These are phyloP conservation scores for Drosophila cracens DNA, from an alignment of 2,888 invertebrate species.

Conservation along the genomic window DNA sequence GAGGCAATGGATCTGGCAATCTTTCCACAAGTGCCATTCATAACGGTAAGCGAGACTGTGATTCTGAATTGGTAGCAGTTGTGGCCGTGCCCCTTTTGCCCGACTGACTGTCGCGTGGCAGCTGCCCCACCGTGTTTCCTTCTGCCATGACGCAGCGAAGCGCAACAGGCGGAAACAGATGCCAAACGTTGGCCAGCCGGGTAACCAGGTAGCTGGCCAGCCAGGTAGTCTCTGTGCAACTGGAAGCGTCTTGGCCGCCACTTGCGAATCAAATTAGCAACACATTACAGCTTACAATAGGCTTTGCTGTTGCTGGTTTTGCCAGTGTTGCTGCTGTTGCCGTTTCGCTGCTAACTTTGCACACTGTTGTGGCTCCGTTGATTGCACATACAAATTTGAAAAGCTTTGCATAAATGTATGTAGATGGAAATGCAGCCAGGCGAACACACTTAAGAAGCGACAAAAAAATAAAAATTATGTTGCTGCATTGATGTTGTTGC, in stretches of 20 bases:
- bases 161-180: constrained; percentile 67
- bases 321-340: constrained; percentile 1
- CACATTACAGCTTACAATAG: constrained; percentile 66
- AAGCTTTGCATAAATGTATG: constrained; percentile 49
- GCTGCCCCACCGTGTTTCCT: constrained; percentile 16
- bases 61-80: constrained; percentile 19
- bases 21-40: constrained; percentile 8
- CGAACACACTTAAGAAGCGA: constrained; percentile 38
- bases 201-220: constrained; percentile 32
- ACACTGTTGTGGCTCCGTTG: constrained; percentile 43
- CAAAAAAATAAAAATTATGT: neutral
- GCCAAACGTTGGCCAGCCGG: constrained; percentile 34
- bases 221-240: constrained; percentile 15
- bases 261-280: constrained; percentile 73
- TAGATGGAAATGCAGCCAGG: constrained; percentile 38
- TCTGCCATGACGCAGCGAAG: constrained; percentile 53
- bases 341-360: constrained; percentile 50
- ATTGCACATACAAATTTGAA: constrained; percentile 50
- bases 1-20: neutral
- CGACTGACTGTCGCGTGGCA: neutral
- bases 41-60: constrained; percentile 47
- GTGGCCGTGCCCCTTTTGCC: neutral
- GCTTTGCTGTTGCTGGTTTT: constrained; percentile 12
- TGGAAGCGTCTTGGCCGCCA: constrained; percentile 47
- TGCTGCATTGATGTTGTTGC: constrained; percentile 3